A percentile compares a stretch with the other conserved stretches of the same genome.
phyloP scores from a whole-genome alignment of 2,888 invertebrate genomes.

The Dryomyza anilis region DNA sequence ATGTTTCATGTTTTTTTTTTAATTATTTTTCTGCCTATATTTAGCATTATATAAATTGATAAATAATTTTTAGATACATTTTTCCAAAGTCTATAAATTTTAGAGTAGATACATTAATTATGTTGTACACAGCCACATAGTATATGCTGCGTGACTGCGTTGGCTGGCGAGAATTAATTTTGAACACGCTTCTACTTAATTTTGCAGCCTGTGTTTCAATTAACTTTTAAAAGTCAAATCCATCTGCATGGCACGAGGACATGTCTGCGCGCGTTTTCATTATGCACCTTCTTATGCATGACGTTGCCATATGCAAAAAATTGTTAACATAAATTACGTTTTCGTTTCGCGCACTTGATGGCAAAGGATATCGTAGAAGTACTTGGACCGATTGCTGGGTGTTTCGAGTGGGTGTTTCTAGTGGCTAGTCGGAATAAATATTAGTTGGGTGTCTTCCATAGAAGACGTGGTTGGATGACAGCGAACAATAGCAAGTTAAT shows the following conservation, averaged over 20 bases:
- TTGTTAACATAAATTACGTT: constrained; percentile 51
- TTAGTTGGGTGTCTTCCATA: too few species aligned
- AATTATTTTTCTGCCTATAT: too few species aligned
- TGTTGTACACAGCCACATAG: too few species aligned
- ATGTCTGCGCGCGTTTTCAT: constrained; percentile 4
- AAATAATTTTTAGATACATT: too few species aligned
- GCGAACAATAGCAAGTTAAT: constrained; percentile 37
- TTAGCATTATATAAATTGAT: too few species aligned
- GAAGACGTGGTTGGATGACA: too few species aligned
- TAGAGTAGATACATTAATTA: too few species aligned
- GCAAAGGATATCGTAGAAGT: neutral
- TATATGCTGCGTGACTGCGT: neutral
- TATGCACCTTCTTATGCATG: constrained; percentile 20
- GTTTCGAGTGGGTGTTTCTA: too few species aligned
- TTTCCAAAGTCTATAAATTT: too few species aligned
- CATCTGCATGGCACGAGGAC: constrained; percentile 1
- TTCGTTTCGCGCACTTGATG: constrained; percentile 1
- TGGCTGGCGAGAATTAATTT: constrained; percentile 28
- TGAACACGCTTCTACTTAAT: constrained; percentile 28
- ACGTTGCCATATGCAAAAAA: constrained; percentile 27
- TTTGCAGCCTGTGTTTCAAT: constrained; percentile 34
- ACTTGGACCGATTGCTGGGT: neutral
- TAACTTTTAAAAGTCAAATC: constrained; percentile 31
- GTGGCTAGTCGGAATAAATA: too few species aligned
- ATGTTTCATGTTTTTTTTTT: too few species aligned